These are phyloP conservation scores for Prionace glauca DNA, from an alignment of 2,797 vertebrate genomes.

Conservation along the genomic window DNA sequence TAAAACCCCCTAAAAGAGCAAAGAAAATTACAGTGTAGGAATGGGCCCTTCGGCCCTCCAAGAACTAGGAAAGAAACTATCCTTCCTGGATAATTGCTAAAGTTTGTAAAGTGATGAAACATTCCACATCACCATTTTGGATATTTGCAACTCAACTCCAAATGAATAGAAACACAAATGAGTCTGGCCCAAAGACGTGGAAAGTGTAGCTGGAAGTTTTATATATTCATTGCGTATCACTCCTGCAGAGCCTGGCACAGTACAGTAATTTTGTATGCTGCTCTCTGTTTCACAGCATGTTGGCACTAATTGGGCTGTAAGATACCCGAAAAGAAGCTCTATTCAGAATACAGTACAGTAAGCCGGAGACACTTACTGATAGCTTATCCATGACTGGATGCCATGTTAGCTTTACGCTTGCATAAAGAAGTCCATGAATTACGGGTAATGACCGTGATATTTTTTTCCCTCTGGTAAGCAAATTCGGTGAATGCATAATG, in stretches of 20 bases:
- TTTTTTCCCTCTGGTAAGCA: neutral
- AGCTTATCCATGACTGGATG: neutral
- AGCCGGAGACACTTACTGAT: constrained; percentile 8
- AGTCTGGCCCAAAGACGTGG: neutral
- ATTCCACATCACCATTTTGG: neutral
- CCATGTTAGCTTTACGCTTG: neutral
- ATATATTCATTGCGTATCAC: neutral
- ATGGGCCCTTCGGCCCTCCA: too few species aligned
- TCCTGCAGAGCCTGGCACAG: neutral
- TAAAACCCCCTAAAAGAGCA: too few species aligned
- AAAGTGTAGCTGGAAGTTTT: neutral
- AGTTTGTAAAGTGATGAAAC: neutral
- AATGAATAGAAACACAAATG: neutral
- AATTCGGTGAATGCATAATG: neutral
- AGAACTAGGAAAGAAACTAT: neutral
- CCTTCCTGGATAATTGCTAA: neutral
- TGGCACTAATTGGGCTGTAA: constrained; percentile 10
- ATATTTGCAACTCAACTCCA: neutral
- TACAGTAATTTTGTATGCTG: neutral
- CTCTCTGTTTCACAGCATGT: neutral
- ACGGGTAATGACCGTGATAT: neutral
- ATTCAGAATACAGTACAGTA: neutral
- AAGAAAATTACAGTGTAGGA: too few species aligned
- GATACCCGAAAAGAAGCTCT: neutral
- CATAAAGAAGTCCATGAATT: neutral